These are phyloP conservation scores for Corvus hawaiiensis DNA, from an alignment of 2,113 vertebrate genomes.

Conservation along the genomic window DNA sequence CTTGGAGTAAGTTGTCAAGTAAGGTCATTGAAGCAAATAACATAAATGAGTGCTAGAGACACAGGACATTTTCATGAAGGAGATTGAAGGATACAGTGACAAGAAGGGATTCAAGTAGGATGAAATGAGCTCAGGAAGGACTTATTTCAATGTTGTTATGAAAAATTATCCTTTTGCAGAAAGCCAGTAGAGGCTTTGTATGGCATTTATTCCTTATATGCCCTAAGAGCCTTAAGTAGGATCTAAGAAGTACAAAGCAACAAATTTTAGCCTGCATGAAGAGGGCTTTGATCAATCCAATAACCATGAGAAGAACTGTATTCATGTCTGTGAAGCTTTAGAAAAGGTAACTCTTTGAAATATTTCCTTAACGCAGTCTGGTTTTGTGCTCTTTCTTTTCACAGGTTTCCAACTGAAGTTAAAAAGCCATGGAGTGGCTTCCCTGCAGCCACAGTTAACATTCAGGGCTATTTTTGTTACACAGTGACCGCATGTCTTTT, in stretches of 20 bases:
- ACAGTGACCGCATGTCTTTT: not conserved
- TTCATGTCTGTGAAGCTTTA: not conserved
- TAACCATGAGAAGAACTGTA: not conserved
- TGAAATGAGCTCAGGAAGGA: not conserved
- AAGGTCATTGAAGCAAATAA: conserved; percentile 57
- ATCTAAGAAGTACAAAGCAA: not conserved
- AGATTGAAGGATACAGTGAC: conserved; percentile 41
- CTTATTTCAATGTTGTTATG: not conserved
- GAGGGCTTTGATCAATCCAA: not conserved
- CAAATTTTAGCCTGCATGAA: not conserved
- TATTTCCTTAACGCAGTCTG: not conserved
- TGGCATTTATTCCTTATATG: not conserved
- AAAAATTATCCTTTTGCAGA: not conserved
- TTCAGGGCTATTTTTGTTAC: not conserved
- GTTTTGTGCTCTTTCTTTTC: not conserved
- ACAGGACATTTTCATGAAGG: conserved; percentile 6
- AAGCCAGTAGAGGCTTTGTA: not conserved
- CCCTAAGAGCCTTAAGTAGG: not conserved
- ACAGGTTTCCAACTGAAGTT: not conserved
- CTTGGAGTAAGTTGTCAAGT: conserved; percentile 58
- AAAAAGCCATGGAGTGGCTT: not conserved
- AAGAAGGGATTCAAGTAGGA: not conserved
- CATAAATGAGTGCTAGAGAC: conserved; percentile 8
- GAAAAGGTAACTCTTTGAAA: not conserved
- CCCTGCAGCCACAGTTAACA: not conserved